Evolutionary conservation across 2,888 invertebrate species (phyloP).

Genomic region (Caenorhabditis macrosperma): DNA sequence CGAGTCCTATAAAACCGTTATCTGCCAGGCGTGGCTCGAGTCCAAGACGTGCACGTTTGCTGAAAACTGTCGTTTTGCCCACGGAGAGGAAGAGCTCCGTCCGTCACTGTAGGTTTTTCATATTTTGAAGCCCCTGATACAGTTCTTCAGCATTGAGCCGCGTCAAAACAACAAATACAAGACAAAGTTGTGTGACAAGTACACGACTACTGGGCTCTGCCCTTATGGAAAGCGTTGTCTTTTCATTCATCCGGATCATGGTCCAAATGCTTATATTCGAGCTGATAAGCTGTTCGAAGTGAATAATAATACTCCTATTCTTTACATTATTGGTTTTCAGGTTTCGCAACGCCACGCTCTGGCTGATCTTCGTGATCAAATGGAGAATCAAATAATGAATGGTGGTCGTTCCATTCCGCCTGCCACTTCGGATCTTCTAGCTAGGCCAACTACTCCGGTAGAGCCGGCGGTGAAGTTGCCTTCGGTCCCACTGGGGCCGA

Average conservation of each 20-base stretch:
- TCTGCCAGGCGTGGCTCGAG: slow-evolving; percentile 79
- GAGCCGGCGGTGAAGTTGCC: slow-evolving; percentile 34
- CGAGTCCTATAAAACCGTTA: slow-evolving; percentile 79
- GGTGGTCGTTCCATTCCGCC: slow-evolving; percentile 23
- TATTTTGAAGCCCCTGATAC: neutral
- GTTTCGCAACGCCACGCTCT: slow-evolving; percentile 67
- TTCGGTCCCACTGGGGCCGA: slow-evolving; percentile 27
- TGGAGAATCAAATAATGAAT: slow-evolving; percentile 55
- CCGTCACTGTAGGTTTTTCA: slow-evolving; percentile 65
- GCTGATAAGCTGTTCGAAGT: slow-evolving; percentile 71
- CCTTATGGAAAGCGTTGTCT: slow-evolving; percentile 78
- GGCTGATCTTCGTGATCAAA: slow-evolving; percentile 63
- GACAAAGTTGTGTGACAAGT: slow-evolving; percentile 80
- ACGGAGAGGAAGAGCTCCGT: slow-evolving; percentile 77
- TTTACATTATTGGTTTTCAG: too few relatives aligned
- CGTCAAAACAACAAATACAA: slow-evolving; percentile 77
- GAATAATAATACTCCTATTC: too few relatives aligned
- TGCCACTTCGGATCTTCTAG: slow-evolving; percentile 18
- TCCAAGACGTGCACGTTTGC: slow-evolving; percentile 75
- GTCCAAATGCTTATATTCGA: slow-evolving; percentile 69
- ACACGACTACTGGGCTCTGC: slow-evolving; percentile 79
- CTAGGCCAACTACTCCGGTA: slow-evolving; percentile 36
- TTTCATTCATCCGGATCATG: slow-evolving; percentile 77
- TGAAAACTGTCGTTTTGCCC: slow-evolving; percentile 78
- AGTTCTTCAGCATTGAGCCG: slow-evolving; percentile 64